Percentiles rank a stretch among this genome's conserved stretches.
These are phyloP conservation scores for Acleris holmiana DNA, from an alignment of 2,888 invertebrate genomes.

Conservation along the genomic window DNA sequence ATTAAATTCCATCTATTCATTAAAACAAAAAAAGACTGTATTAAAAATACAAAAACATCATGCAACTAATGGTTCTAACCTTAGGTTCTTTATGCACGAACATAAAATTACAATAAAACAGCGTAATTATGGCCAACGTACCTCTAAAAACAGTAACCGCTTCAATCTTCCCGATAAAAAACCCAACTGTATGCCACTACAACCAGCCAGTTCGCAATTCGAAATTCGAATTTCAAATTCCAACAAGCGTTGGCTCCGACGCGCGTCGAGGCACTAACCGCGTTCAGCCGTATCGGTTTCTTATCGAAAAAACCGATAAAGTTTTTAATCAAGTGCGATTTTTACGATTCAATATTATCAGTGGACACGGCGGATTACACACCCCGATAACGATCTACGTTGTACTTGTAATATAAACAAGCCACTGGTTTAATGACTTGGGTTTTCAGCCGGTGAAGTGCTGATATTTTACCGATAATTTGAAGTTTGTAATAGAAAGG, in stretches of 20 bases:
- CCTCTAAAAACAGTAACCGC: slow-evolving; percentile 20
- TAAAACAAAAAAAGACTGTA: too few species aligned
- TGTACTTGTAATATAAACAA: slow-evolving; percentile 57
- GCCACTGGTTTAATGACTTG: slow-evolving; percentile 44
- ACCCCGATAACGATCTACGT: slow-evolving; percentile 70
- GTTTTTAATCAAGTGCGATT: slow-evolving; percentile 76
- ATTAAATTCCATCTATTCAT: background rate
- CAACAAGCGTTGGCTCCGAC: slow-evolving; percentile 30
- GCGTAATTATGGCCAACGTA: slow-evolving; percentile 4
- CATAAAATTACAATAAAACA: background rate
- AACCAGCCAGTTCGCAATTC: slow-evolving; percentile 6
- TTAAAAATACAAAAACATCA: background rate
- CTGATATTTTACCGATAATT: slow-evolving; percentile 28
- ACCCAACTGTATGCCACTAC: slow-evolving; percentile 18
- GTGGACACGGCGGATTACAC: slow-evolving; percentile 80
- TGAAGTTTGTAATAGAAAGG: background rate
- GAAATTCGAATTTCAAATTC: slow-evolving; percentile 30
- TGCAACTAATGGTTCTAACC: background rate
- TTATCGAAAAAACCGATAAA: slow-evolving; percentile 53
- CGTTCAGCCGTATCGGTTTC: slow-evolving; percentile 44
- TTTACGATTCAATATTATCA: slow-evolving; percentile 77
- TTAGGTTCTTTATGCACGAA: slow-evolving; percentile 8
- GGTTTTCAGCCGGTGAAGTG: slow-evolving; percentile 29
- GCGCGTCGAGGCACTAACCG: slow-evolving; percentile 36
- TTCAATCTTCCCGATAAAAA: slow-evolving; percentile 16